These are phyloP conservation scores for Oryzias javanicus DNA, from an alignment of 2,113 vertebrate species.

Conservation along the genomic window DNA sequence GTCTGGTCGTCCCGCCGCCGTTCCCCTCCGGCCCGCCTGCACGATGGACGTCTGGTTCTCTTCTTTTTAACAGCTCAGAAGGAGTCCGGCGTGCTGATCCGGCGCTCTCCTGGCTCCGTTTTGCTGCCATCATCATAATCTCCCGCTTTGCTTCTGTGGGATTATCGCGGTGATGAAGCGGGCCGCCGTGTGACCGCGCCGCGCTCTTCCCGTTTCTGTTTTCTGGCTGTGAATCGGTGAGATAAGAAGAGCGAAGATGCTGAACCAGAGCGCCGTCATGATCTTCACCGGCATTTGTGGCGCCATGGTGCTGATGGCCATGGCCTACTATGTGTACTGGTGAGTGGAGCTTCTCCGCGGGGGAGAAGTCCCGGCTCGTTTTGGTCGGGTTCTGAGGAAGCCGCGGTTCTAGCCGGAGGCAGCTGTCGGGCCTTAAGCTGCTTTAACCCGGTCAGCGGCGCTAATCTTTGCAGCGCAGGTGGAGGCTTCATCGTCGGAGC, in stretches of 20 bases:
- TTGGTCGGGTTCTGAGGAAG: background rate
- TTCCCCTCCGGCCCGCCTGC: constrained; percentile 1
- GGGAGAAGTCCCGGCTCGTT: too few species aligned
- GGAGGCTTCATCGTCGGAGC: background rate
- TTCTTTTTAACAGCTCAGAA: background rate
- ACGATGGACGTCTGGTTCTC: constrained; percentile 2
- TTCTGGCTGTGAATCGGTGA: constrained; percentile 42
- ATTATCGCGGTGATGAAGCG: constrained; percentile 68
- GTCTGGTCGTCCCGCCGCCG: constrained; percentile 9
- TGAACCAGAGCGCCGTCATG: constrained; percentile 80
- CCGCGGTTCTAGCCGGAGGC: constrained; percentile 24
- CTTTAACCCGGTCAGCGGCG: constrained; percentile 53
- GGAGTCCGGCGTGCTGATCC: constrained; percentile 28
- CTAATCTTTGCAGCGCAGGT: constrained; percentile 56
- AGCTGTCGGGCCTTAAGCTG: constrained; percentile 60
- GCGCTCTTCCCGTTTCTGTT: constrained; percentile 13
- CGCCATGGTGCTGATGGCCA: constrained; percentile 76
- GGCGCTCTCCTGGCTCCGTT: constrained; percentile 37
- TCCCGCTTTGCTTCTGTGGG: constrained; percentile 39
- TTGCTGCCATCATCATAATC: constrained; percentile 73
- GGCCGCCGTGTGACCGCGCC: constrained; percentile 41
- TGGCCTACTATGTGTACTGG: constrained; percentile 82
- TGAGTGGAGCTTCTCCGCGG: constrained; percentile 51
- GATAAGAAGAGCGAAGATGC: constrained; percentile 63
- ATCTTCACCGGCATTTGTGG: constrained; percentile 81